A percentile compares a stretch with the other conserved stretches of the same genome.
These are phyloP conservation scores for Nomada hirtipes DNA, from an alignment of 2,888 invertebrate species.

Conservation along the genomic window DNA sequence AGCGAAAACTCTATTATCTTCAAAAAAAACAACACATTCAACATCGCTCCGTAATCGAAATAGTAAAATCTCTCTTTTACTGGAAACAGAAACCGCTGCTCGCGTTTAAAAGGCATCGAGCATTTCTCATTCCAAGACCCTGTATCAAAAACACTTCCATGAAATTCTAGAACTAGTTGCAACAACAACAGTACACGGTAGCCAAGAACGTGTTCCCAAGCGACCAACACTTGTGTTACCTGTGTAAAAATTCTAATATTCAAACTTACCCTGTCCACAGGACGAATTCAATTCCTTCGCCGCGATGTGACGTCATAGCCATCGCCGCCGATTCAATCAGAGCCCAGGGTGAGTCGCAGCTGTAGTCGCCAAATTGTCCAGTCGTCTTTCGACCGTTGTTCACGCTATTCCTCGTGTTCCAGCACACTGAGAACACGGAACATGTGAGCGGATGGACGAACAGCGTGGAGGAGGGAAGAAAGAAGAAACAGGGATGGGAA, in stretches of 20 bases:
- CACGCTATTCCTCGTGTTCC: constrained; percentile 86
- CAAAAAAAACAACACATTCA: no score
- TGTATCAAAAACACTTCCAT: no score
- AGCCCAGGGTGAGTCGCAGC: constrained; percentile 95
- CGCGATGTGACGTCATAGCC: constrained; percentile 93
- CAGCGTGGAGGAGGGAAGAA: neutral
- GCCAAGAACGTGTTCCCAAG: no score
- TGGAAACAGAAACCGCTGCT: no score
- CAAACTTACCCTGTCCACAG: constrained; percentile 94
- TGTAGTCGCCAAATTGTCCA: constrained; percentile 91
- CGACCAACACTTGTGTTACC: no score
- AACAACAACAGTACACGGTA: no score
- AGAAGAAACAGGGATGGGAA: neutral
- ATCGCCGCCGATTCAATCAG: constrained; percentile 94
- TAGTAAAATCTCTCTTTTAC: no score
- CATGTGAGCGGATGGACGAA: neutral
- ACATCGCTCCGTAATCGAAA: no score
- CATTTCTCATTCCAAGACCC: no score
- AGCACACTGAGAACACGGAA: constrained; percentile 85
- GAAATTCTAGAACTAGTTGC: no score
- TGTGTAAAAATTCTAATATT: neutral
- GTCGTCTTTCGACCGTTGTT: constrained; percentile 86
- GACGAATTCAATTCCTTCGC: constrained; percentile 96
- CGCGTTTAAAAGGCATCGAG: no score
- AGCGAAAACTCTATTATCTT: no score